Evolutionary conservation across 2,888 invertebrate genomes (phyloP), one percentile per base, ranked within the genome.

Genomic region (Eupithecia dodoneata): DNA sequence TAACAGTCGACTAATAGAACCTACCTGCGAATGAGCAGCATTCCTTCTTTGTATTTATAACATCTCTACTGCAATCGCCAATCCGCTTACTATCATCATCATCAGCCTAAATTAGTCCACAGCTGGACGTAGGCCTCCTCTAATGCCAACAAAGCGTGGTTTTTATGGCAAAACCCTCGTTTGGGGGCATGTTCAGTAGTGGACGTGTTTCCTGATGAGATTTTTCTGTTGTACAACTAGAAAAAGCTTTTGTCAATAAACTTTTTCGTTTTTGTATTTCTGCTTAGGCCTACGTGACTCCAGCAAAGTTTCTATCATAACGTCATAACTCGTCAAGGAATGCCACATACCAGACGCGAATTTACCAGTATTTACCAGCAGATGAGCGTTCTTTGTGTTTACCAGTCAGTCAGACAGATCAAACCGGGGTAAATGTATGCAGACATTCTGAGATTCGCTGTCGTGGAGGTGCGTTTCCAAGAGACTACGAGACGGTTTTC

Each of bases 361-460:
- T 80, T 80, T 78, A 77, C 74, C 73, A 63, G 12, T 63, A 41
- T 65, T 65, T 65, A 59, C 30, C 63, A 63, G 63, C 41, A 76
- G 76, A 79, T 76, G 72, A 72, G 71, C 69, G 42, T 42, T 66
- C 55, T 66, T 18, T 47, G 7, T 78, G 78, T 78, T 78, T 78
- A 78, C 76, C 63, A 76, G 67, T 73, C 78, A 73, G 73, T 76
- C 76, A 52, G n/a, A 47, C 65, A 75, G 71, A 75, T 75, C 73
- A 78, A 75, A 78, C 78, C 71, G n/a, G 42, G 52, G 70, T 45
- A 73, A 76, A 75, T 74, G 72, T 71, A 66, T 66, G 66, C 42
- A 66, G 13, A 66, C 66, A 66, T 66, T 42, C 66, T 15, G 66
- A 13, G 66, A 41, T 66, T 42, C 42, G 15, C 66, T 15, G 66